These are phyloP conservation scores for Rhadinocentrus ornatus DNA, from an alignment of 2,797 vertebrate species.

Conservation along the genomic window DNA sequence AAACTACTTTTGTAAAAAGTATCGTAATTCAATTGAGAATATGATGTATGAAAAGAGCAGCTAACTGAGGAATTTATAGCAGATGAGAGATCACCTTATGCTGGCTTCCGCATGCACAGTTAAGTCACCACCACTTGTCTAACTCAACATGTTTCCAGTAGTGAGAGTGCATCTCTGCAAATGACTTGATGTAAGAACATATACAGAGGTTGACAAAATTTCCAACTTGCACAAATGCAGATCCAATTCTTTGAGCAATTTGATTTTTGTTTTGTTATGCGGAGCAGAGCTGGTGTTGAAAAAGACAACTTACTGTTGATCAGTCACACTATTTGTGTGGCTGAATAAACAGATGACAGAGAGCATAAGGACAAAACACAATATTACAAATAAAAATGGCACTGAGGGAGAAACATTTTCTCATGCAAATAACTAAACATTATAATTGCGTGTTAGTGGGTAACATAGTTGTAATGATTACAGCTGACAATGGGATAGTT, in stretches of 20 bases:
- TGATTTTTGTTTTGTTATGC: constrained; percentile 1
- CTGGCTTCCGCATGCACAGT: not conserved
- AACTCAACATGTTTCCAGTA: not conserved
- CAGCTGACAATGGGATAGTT: constrained; percentile 11
- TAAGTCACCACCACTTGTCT: not conserved
- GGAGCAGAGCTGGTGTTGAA: constrained; percentile 29
- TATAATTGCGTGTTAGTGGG: not conserved
- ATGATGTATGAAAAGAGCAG: too few species aligned
- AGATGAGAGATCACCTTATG: not conserved
- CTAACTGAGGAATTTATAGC: not conserved
- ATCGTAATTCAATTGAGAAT: too few species aligned
- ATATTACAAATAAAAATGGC: not conserved
- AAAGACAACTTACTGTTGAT: constrained; percentile 91
- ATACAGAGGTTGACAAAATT: constrained; percentile 11
- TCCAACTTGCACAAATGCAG: constrained; percentile 23
- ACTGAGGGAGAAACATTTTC: constrained; percentile 53
- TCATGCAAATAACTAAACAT: constrained; percentile 23
- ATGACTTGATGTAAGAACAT: not conserved
- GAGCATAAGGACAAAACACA: constrained; percentile 79
- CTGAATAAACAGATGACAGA: constrained; percentile 91
- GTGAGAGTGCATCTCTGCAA: not conserved
- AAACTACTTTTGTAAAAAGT: not conserved
- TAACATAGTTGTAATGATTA: not conserved
- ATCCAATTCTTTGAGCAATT: not conserved
- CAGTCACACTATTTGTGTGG: constrained; percentile 92